Evolutionary conservation across 2,797 vertebrate species (phyloP).

Genomic region (Spinibarbus caldwelli): DNA sequence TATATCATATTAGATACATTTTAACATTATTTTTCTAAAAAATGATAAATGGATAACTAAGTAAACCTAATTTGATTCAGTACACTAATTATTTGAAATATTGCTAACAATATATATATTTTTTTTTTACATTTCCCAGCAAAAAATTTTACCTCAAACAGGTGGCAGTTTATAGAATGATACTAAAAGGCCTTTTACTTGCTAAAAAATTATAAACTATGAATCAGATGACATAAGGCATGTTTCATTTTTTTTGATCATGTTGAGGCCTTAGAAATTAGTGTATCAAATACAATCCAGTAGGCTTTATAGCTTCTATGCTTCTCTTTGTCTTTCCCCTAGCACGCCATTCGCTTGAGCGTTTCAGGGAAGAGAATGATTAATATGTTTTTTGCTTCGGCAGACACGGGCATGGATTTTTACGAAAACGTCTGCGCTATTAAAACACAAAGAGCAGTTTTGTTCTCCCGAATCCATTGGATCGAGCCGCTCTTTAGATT

Average conservation of each 20-base stretch:
- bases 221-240: neutral
- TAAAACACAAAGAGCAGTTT: constrained; percentile 60
- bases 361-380: constrained; percentile 55
- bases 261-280: neutral
- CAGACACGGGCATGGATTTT: constrained; percentile 53
- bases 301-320: constrained; percentile 27
- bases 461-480: constrained; percentile 55
- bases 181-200: neutral
- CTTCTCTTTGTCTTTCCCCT: constrained; percentile 26
- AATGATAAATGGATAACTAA: neutral
- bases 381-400: constrained; percentile 57
- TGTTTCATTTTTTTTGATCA: neutral
- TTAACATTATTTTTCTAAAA: neutral
- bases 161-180: neutral
- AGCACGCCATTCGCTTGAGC: constrained; percentile 39
- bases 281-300: neutral
- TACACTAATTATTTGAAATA: neutral
- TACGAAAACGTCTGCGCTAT: constrained; percentile 50
- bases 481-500: constrained; percentile 54
- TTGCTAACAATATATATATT: neutral
- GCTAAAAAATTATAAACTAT: neutral
- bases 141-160: neutral
- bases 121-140: too few species aligned
- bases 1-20: too few species aligned
- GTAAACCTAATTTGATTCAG: neutral